A percentile compares a stretch with the other conserved stretches of the same genome.
These are phyloP conservation scores for Pseudomyrmex cubaensis DNA, from an alignment of 1,140 invertebrate species.

Conservation along the genomic window DNA sequence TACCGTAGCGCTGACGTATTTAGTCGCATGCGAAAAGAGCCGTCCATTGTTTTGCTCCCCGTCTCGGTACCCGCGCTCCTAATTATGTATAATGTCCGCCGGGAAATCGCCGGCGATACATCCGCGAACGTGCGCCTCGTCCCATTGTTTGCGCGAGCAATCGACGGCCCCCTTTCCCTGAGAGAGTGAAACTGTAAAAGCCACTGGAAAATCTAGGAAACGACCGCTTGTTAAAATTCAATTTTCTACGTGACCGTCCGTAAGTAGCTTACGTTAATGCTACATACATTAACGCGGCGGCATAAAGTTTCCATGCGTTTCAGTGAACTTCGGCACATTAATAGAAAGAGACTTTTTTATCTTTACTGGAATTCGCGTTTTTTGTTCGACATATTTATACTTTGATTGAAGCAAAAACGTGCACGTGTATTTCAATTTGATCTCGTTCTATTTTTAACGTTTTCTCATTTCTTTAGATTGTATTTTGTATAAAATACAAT, in stretches of 20 bases:
- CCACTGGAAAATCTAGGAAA: conserved; percentile 41
- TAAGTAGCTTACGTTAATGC: neutral
- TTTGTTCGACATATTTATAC: too few relatives aligned
- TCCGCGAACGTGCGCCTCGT: conserved; percentile 42
- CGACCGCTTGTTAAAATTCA: conserved; percentile 39
- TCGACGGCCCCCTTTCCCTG: conserved; percentile 9
- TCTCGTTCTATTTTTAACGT: too few relatives aligned
- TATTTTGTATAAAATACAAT: too few relatives aligned
- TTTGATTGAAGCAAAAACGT: too few relatives aligned
- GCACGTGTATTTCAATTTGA: too few relatives aligned
- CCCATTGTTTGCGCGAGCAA: conserved; percentile 43
- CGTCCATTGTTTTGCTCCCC: conserved; percentile 76
- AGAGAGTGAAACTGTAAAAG: conserved; percentile 33
- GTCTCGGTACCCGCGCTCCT: conserved; percentile 66
- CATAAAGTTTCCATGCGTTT: neutral
- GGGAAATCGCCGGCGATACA: conserved; percentile 67
- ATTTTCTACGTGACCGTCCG: conserved; percentile 52
- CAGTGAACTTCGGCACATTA: neutral
- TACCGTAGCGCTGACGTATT: conserved; percentile 76
- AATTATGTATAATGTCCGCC: conserved; percentile 75
- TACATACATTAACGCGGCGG: neutral
- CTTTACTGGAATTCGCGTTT: too few relatives aligned
- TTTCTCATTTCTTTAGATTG: too few relatives aligned
- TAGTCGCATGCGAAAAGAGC: conserved; percentile 79
- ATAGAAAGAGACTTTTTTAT: too few relatives aligned